Base-by-base conservation (phyloP, 2,113 vertebrate species). In the Eulemur macaco region DNA sequence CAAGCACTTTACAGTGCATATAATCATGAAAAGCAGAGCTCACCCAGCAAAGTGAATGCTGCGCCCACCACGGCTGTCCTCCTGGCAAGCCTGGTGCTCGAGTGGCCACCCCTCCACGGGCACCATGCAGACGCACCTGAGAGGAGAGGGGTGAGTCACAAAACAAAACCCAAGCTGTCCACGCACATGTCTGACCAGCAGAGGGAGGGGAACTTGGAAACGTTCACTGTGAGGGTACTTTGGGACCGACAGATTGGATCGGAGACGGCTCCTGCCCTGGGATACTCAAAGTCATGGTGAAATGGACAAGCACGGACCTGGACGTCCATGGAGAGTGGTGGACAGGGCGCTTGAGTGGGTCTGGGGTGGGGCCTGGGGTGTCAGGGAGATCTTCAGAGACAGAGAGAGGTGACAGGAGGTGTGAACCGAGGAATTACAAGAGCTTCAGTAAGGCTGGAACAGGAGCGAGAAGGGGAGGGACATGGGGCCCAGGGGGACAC, bases 321-420 rank as follows among this genome's bases (percentile, higher is more conserved):
- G 12, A 17, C 23, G 1, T 18, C 52, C 52, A 4, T 1, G 0
- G 20, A 18, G 23, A 27, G 11, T 1, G 12, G 12, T 6, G 29
- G 4, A 0, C 0, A 0, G 58, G n/a, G 17, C 23, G 1, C 12
- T 5, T 6, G 11, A 4, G 29, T 17, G 13, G 39, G 34, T 14
- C 15, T 21, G 3, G 10, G 13, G 63, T 31, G 31, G 12, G 31
- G 12, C 31, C 7, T 1, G 42, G 37, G 71, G 11, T 14, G 5
- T 18, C 27, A 3, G 25, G 42, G 60, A 45, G 15, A 17, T 6
- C 25, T 21, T 14, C 74, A 54, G 29, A 47, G 42, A 58, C 45
- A 8, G 5, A 18, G 15, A 21, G 39, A 27, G 15, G 42, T 29
- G 20, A 10, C 1, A 13, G 73, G 21, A 45, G 27, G 34, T 9